phyloP scores from a whole-genome alignment of 2,797 vertebrate genomes.

The Poeciliopsis paucimaculata region DNA sequence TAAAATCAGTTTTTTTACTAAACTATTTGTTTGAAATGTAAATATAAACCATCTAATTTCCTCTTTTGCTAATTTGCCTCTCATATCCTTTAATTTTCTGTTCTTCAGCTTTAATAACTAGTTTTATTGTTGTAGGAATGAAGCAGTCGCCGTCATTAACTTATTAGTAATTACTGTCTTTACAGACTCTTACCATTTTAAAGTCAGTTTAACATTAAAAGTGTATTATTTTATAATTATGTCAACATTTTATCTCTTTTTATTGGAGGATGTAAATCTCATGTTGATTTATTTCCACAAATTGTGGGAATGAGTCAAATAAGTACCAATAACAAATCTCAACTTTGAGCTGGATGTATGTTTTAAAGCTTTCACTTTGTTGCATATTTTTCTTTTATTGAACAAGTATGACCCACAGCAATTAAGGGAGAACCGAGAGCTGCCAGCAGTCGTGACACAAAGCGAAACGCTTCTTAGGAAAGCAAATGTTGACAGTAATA shows the following conservation, averaged over 20 bases:
- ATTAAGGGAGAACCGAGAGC: background rate
- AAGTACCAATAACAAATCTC: background rate
- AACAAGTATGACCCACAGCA: background rate
- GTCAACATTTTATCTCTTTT: background rate
- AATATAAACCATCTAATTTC: background rate
- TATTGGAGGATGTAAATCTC: background rate
- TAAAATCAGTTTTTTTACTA: background rate
- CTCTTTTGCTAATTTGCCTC: background rate
- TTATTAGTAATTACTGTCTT: too few species aligned
- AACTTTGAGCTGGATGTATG: background rate
- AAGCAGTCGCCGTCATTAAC: background rate
- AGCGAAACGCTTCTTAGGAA: background rate
- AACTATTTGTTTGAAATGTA: background rate
- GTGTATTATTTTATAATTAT: background rate
- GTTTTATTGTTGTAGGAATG: background rate
- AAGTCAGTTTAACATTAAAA: background rate
- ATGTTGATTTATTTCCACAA: background rate
- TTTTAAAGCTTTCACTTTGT: background rate
- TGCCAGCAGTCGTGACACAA: background rate
- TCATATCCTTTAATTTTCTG: background rate
- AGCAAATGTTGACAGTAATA: constrained; percentile 6
- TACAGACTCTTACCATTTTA: background rate
- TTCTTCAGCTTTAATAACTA: background rate
- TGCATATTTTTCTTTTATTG: background rate
- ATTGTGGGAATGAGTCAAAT: background rate